phyloP scores from a whole-genome alignment of 2,113 vertebrate genomes.

The Amia ocellicauda region DNA sequence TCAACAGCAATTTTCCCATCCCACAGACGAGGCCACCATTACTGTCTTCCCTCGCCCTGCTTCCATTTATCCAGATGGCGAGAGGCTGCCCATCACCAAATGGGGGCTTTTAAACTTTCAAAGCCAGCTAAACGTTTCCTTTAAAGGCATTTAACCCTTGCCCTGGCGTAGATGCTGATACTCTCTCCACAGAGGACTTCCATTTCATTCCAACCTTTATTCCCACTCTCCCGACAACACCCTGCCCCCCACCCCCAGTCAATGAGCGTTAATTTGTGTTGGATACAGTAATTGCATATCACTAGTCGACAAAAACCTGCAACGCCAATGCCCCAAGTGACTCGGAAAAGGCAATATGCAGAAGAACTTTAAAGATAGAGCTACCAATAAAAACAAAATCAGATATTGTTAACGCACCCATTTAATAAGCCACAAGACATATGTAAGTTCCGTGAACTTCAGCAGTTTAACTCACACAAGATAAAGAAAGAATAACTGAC shows the following conservation, averaged over 20 bases:
- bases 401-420: too few species aligned
- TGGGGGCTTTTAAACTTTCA: slow-evolving; percentile 16
- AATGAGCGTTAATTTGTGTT: too few species aligned
- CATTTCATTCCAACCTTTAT: too few species aligned
- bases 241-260: too few species aligned
- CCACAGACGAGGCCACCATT: not conserved
- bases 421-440: not conserved
- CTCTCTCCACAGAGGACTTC: too few species aligned
- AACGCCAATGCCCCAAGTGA: not conserved
- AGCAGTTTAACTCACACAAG: not conserved
- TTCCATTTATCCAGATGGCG: not conserved
- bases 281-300: too few species aligned
- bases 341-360: too few species aligned
- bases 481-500: too few species aligned
- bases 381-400: not conserved
- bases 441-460: not conserved
- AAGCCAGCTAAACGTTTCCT: slow-evolving; percentile 3
- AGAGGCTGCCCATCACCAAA: slow-evolving; percentile 8
- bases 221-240: too few species aligned
- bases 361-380: too few species aligned
- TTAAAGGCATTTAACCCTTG: slow-evolving; percentile 14
- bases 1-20: too few species aligned
- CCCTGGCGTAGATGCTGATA: too few species aligned
- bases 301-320: not conserved
- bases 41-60: not conserved